A percentile compares a stretch with the other conserved stretches of the same genome.
Conservation (phyloP, 1,140 invertebrate species). For the Sycophaga agraensis region DNA sequence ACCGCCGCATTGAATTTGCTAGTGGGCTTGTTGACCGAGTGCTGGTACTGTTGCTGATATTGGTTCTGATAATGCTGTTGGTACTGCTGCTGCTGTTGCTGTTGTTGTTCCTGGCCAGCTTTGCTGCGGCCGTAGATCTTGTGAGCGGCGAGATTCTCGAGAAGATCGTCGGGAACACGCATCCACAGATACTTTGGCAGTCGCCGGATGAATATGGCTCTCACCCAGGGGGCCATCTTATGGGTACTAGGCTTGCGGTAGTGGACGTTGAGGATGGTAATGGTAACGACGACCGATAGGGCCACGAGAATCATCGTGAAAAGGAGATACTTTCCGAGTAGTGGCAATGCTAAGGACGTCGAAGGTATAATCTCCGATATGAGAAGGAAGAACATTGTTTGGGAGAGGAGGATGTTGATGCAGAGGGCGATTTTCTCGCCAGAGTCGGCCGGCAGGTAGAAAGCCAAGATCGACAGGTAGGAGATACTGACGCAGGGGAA, state of each 20-base stretch:
- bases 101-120: conserved; percentile 24
- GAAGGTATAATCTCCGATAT: conserved; percentile 98
- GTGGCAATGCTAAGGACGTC: conserved; percentile 92
- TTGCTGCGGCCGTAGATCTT: conserved; percentile 67
- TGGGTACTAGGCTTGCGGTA: conserved; percentile 98
- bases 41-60: too few relatives aligned
- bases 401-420: conserved; percentile 97
- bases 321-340: conserved; percentile 96
- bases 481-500: conserved; percentile 92
- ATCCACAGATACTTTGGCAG: conserved; percentile 83
- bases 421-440: conserved; percentile 98
- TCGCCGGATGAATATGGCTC: conserved; percentile 82
- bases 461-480: conserved; percentile 89
- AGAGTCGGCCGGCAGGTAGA: conserved; percentile 97
- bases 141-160: conserved; percentile 76
- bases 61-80: too few relatives aligned
- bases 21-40: conserved; percentile 52
- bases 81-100: neutral
- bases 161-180: conserved; percentile 79
- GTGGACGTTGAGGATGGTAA: conserved; percentile 98
- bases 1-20: conserved; percentile 70
- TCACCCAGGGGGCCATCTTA: conserved; percentile 91
- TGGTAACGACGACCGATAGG: conserved; percentile 94
- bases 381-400: conserved; percentile 98
- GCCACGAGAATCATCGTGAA: conserved; percentile 99